Conservation (phyloP, 2,113 vertebrate species). For the Danionella cerebrum region DNA sequence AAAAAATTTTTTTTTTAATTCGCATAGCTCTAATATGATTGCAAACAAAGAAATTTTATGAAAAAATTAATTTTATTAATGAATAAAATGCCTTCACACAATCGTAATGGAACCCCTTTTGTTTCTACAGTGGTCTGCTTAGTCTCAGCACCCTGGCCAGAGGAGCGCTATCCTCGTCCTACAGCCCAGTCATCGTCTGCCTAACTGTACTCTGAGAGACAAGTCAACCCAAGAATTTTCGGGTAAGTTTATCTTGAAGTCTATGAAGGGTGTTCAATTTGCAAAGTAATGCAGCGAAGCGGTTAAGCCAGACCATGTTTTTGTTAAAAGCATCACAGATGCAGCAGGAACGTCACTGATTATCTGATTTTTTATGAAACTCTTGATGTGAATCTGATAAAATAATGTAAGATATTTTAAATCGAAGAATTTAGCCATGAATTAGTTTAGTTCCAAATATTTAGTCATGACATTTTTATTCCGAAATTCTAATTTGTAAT, state of each 20-base stretch:
- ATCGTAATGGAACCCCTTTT: neutral
- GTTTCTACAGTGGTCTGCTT: slow-evolving; percentile 31
- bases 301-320: slow-evolving; percentile 3
- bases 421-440: too few relatives aligned
- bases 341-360: slow-evolving; percentile 14
- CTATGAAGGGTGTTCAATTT: slow-evolving; percentile 4
- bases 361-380: slow-evolving; percentile 23
- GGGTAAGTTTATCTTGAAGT: slow-evolving; percentile 19
- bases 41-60: too few relatives aligned
- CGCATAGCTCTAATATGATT: too few relatives aligned
- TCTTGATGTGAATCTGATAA: neutral
- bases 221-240: neutral
- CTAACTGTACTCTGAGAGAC: neutral
- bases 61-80: too few relatives aligned
- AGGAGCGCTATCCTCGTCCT: slow-evolving; percentile 6
- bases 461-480: too few relatives aligned
- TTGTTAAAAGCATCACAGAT: slow-evolving; percentile 13
- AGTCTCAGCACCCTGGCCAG: slow-evolving; percentile 32
- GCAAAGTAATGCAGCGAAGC: slow-evolving; percentile 2
- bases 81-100: neutral
- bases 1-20: too few relatives aligned
- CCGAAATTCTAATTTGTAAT: too few relatives aligned
- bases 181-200: neutral
- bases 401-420: neutral
- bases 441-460: too few relatives aligned